Evolutionary conservation across 2,888 invertebrate species (phyloP).

Genomic region (Metacarcinus magister): DNA sequence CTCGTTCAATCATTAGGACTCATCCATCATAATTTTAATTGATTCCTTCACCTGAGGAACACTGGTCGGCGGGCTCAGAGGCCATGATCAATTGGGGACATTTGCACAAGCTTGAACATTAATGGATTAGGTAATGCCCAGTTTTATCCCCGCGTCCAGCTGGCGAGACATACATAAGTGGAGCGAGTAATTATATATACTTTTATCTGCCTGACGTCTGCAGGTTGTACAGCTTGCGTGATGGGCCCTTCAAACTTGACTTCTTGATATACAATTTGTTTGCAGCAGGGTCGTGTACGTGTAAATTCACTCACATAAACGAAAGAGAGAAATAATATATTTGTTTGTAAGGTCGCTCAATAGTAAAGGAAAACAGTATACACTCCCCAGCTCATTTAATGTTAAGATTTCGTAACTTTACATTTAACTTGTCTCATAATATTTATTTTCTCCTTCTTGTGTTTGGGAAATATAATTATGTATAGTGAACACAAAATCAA

Average conservation of each 20-base stretch:
- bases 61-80: neutral
- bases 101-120: neutral
- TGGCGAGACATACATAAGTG: neutral
- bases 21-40: conserved; percentile 48
- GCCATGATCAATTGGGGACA: conserved; percentile 8
- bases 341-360: neutral
- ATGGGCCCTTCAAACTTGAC: neutral
- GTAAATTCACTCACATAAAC: neutral
- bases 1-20: neutral
- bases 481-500: neutral
- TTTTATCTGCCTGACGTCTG: conserved; percentile 15
- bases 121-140: neutral
- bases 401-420: neutral
- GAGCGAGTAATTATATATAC: conserved; percentile 40
- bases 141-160: neutral
- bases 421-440: neutral
- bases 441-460: neutral
- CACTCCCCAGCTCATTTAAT: neutral
- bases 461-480: neutral
- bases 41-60: conserved; percentile 17
- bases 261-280: conserved; percentile 17
- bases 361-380: neutral
- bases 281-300: neutral
- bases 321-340: neutral
- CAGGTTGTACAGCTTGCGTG: neutral